Percentiles rank a stretch among this genome's conserved stretches.
Evolutionary conservation across 2,888 invertebrate species (phyloP).

Genomic region (Orgyia antiqua): DNA sequence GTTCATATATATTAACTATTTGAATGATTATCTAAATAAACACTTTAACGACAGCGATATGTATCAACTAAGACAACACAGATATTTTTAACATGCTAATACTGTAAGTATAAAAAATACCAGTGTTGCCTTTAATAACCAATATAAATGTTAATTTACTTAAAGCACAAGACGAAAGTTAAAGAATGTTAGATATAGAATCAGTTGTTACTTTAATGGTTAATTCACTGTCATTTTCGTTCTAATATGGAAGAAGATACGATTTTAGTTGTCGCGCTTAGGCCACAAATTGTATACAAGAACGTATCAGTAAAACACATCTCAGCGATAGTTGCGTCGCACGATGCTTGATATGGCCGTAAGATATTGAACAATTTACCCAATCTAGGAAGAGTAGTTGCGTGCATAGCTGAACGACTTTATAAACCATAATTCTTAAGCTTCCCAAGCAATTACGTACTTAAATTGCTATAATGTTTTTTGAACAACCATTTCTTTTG

Average conservation of each 20-base stretch:
- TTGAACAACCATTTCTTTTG: slow-evolving; percentile 57
- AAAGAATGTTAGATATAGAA: slow-evolving; percentile 20
- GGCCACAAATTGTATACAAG: slow-evolving; percentile 27
- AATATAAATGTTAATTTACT: too few species aligned
- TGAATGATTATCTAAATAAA: too few species aligned
- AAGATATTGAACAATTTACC: slow-evolving; percentile 36
- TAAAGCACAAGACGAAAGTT: slow-evolving; percentile 3
- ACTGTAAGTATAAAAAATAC: too few species aligned
- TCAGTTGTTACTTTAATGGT: slow-evolving; percentile 15
- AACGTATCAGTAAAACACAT: slow-evolving; percentile 30
- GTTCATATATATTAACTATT: too few species aligned
- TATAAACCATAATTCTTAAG: slow-evolving; percentile 38
- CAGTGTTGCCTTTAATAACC: too few species aligned
- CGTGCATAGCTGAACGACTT: slow-evolving; percentile 42
- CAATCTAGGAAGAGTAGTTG: slow-evolving; percentile 35
- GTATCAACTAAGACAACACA: too few species aligned
- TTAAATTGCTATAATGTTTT: slow-evolving; percentile 43
- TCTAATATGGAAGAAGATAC: slow-evolving; percentile 25
- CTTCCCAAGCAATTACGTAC: slow-evolving; percentile 49
- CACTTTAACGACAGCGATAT: too few species aligned
- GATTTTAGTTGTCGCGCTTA: slow-evolving; percentile 24
- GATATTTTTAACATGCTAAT: too few species aligned
- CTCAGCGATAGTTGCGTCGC: slow-evolving; percentile 28
- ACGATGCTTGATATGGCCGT: slow-evolving; percentile 32
- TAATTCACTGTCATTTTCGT: slow-evolving; percentile 16